These are phyloP conservation scores for Bombyx huttoni DNA, from an alignment of 2,888 invertebrate genomes.

Conservation along the genomic window DNA sequence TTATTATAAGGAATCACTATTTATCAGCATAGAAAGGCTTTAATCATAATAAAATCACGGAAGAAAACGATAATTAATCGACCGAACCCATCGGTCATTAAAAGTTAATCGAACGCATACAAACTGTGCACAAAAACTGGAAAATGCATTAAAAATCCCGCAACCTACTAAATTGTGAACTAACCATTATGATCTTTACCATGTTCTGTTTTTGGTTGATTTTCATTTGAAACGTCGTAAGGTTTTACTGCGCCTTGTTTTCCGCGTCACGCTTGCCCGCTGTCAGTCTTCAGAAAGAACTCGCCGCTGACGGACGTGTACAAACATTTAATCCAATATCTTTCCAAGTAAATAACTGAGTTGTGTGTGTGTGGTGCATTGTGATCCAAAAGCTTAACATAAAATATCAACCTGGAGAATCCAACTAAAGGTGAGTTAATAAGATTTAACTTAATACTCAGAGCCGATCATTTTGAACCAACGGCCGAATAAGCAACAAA, in stretches of 20 bases:
- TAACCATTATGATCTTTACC: too few relatives aligned
- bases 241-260: neutral
- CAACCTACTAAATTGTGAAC: neutral
- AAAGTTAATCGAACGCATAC: too few relatives aligned
- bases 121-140: neutral
- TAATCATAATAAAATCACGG: too few relatives aligned
- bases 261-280: neutral
- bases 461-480: too few relatives aligned
- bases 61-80: too few relatives aligned
- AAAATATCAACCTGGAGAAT: neutral
- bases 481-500: too few relatives aligned
- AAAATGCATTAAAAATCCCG: neutral
- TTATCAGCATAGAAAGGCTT: too few relatives aligned
- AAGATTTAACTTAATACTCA: too few relatives aligned
- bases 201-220: neutral
- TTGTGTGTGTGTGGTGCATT: neutral
- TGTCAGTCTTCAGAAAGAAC: neutral
- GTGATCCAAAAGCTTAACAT: neutral
- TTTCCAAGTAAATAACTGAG: neutral
- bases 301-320: neutral
- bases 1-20: too few relatives aligned
- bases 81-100: too few relatives aligned
- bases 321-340: neutral
- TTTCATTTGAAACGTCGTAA: neutral
- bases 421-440: neutral